Conservation (phyloP, 2,888 invertebrate genomes). For the Apotomis betuletana region DNA sequence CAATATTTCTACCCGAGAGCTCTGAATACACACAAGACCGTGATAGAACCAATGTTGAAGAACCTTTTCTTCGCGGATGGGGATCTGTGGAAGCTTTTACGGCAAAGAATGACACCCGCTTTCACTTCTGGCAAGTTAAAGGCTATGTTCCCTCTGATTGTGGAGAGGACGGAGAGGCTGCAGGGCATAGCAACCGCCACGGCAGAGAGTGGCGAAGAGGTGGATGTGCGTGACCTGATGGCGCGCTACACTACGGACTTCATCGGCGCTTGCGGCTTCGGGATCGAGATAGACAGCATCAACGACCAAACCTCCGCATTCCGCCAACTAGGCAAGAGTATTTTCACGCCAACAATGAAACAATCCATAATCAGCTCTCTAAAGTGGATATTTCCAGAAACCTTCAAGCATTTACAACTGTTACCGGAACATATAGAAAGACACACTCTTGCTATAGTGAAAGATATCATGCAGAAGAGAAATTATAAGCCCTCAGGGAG, state of each 20-base stretch:
- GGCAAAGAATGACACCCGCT: slow-evolving; percentile 45
- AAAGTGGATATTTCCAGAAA: slow-evolving; percentile 48
- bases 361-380: slow-evolving; percentile 21
- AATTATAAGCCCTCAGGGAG: slow-evolving; percentile 51
- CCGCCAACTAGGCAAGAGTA: not conserved
- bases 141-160: slow-evolving; percentile 46
- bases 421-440: slow-evolving; percentile 47
- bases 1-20: slow-evolving; percentile 12
- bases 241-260: slow-evolving; percentile 11
- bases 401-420: slow-evolving; percentile 46
- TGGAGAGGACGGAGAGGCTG: slow-evolving; percentile 21
- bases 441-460: slow-evolving; percentile 49
- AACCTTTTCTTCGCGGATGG: slow-evolving; percentile 35
- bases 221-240: slow-evolving; percentile 23
- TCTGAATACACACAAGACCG: slow-evolving; percentile 8
- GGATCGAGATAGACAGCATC: slow-evolving; percentile 9
- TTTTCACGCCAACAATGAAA: not conserved
- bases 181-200: slow-evolving; percentile 4
- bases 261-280: slow-evolving; percentile 24
- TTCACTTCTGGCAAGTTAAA: slow-evolving; percentile 46
- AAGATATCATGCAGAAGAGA: slow-evolving; percentile 51
- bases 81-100: slow-evolving; percentile 44
- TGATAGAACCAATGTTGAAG: slow-evolving; percentile 19
- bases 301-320: not conserved
- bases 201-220: not conserved